Evolutionary conservation across 2,888 invertebrate species (phyloP).

Genomic region (Invenusta paracnida): DNA sequence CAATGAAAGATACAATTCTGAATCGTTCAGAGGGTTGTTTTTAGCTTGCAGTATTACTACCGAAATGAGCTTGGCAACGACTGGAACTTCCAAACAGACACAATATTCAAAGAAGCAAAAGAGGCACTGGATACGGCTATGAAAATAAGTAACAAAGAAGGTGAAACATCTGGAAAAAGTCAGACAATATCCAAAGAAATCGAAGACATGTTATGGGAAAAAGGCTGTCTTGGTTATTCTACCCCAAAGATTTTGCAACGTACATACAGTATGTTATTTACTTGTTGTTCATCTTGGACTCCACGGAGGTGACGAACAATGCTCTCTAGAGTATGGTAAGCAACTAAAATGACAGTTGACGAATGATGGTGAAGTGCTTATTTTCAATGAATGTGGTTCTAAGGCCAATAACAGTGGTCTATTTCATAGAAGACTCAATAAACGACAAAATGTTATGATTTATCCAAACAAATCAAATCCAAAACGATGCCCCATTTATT

Average conservation of each 20-base stretch:
- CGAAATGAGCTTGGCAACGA: not conserved
- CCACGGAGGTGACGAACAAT: not conserved
- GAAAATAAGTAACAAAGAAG: slow-evolving; percentile 4
- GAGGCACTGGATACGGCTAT: slow-evolving; percentile 4
- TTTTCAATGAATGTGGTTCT: not conserved
- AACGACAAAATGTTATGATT: not conserved
- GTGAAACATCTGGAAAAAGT: not conserved
- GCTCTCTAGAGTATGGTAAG: not conserved
- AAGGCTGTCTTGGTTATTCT: not conserved
- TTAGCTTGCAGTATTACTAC: slow-evolving; percentile 5
- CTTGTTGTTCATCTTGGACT: not conserved
- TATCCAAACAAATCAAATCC: not conserved
- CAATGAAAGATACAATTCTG: not conserved
- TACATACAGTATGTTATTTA: not conserved
- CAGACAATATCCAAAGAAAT: not conserved
- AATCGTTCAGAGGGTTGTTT: slow-evolving; percentile 3
- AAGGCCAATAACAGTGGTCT: not conserved
- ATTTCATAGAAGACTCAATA: not conserved
- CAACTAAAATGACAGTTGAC: not conserved
- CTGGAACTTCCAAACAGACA: not conserved
- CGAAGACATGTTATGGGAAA: not conserved
- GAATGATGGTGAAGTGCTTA: slow-evolving; percentile 18
- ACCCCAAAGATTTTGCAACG: not conserved
- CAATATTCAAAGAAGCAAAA: not conserved
- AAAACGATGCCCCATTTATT: not conserved